A percentile compares a stretch with the other conserved stretches of the same genome.
Evolutionary conservation across 2,888 invertebrate genomes (phyloP).

Genomic region (Euspilapteryx auroguttella): DNA sequence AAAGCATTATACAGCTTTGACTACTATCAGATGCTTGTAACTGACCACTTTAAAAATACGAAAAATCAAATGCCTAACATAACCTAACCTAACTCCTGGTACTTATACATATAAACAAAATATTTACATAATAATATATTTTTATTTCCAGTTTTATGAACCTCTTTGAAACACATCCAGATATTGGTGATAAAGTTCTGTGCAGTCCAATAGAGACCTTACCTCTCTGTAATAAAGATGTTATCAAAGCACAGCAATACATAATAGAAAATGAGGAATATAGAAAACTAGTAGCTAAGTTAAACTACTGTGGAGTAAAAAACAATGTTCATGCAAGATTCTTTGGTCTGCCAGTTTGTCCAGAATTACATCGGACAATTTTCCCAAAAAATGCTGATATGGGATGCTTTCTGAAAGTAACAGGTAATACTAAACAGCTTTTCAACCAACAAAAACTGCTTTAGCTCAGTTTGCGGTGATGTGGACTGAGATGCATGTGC

Average conservation of each 20-base stretch:
- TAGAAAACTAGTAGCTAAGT: conserved; percentile 21
- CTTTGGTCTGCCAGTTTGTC: conserved; percentile 68
- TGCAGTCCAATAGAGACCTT: conserved; percentile 65
- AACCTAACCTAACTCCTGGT: too few species aligned
- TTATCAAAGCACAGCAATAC: conserved; percentile 63
- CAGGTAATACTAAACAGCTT: conserved; percentile 52
- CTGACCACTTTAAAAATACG: too few species aligned
- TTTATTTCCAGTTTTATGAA: conserved; percentile 65
- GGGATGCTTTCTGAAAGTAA: conserved; percentile 72
- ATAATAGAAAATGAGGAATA: conserved; percentile 41
- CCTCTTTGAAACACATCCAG: conserved; percentile 68
- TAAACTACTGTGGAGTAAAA: conserved; percentile 49
- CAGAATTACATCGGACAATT: conserved; percentile 65
- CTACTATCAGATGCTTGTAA: not conserved
- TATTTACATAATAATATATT: conserved; percentile 1
- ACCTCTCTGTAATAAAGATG: conserved; percentile 64
- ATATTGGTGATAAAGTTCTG: conserved; percentile 68
- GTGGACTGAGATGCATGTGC: too few species aligned
- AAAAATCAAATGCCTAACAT: too few species aligned
- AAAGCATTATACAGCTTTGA: not conserved
- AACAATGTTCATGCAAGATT: conserved; percentile 69
- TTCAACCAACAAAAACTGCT: too few species aligned
- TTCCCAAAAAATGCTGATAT: conserved; percentile 74
- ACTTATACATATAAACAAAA: too few species aligned
- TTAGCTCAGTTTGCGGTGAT: too few species aligned